These are phyloP conservation scores for Anguilla megastoma DNA, from an alignment of 2,797 vertebrate genomes.

Conservation along the genomic window DNA sequence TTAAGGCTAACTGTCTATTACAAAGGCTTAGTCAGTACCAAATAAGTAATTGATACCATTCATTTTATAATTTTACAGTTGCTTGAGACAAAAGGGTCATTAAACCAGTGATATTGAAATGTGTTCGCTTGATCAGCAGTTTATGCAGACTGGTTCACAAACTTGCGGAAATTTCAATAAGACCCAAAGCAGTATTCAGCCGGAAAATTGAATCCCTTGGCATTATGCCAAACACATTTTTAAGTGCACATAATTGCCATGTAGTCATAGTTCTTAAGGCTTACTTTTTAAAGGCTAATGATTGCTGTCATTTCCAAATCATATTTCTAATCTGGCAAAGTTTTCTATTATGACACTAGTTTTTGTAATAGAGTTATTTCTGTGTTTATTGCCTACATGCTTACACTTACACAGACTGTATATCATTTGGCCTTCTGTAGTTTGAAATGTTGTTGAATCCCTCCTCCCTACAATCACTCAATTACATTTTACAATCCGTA, in stretches of 20 bases:
- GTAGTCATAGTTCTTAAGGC: background rate
- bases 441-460: background rate
- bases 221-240: background rate
- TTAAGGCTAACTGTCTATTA: background rate
- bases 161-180: background rate
- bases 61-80: background rate
- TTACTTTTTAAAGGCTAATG: background rate
- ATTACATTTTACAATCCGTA: constrained; percentile 5
- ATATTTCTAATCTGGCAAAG: background rate
- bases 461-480: background rate
- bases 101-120: background rate
- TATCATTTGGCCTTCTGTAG: background rate
- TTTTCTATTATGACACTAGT: background rate
- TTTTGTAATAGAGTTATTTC: background rate
- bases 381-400: background rate
- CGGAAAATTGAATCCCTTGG: background rate
- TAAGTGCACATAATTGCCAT: background rate
- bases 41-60: background rate
- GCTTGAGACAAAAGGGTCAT: background rate
- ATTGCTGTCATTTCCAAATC: background rate
- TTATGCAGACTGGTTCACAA: background rate
- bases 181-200: background rate
- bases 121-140: background rate
- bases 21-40: background rate
- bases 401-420: background rate